phyloP scores from a whole-genome alignment of 1,140 invertebrate species.

The Antheraea pernyi region DNA sequence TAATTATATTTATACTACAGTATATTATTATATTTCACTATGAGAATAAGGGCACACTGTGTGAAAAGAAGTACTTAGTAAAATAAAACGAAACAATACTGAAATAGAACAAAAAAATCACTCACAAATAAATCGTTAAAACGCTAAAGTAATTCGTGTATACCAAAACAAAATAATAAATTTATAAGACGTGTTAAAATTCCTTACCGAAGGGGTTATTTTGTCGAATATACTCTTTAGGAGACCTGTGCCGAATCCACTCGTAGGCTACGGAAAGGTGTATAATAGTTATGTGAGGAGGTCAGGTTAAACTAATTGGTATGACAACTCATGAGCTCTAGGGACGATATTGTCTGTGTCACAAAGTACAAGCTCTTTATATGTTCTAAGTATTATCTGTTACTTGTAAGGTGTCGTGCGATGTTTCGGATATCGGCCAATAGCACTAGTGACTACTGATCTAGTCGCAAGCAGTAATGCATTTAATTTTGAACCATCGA shows the following conservation, averaged over 20 bases:
- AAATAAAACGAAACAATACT: constrained; percentile 15
- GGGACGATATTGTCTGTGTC: constrained; percentile 68
- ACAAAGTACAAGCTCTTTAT: constrained; percentile 78
- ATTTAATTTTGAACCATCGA: constrained; percentile 75
- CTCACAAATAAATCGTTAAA: constrained; percentile 51
- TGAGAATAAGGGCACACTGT: constrained; percentile 71
- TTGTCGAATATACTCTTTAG: constrained; percentile 81
- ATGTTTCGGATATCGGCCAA: constrained; percentile 71
- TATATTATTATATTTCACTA: constrained; percentile 64
- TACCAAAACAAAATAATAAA: constrained; percentile 48
- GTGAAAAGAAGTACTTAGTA: constrained; percentile 38
- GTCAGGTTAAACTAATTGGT: constrained; percentile 65
- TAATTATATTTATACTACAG: constrained; percentile 53
- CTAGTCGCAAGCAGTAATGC: constrained; percentile 76
- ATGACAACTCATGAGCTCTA: constrained; percentile 63
- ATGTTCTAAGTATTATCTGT: constrained; percentile 62
- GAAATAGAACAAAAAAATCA: constrained; percentile 51
- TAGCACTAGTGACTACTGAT: constrained; percentile 74
- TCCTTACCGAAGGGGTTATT: constrained; percentile 81
- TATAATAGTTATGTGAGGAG: constrained; percentile 77
- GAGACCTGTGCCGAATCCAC: constrained; percentile 80
- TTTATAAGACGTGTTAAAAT: constrained; percentile 76
- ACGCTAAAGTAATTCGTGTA: constrained; percentile 52
- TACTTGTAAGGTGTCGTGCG: constrained; percentile 73
- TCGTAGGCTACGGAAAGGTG: constrained; percentile 78